A percentile compares a stretch with the other conserved stretches of the same genome.
These are phyloP conservation scores for Troides helena DNA, from an alignment of 2,888 invertebrate genomes.

Conservation along the genomic window DNA sequence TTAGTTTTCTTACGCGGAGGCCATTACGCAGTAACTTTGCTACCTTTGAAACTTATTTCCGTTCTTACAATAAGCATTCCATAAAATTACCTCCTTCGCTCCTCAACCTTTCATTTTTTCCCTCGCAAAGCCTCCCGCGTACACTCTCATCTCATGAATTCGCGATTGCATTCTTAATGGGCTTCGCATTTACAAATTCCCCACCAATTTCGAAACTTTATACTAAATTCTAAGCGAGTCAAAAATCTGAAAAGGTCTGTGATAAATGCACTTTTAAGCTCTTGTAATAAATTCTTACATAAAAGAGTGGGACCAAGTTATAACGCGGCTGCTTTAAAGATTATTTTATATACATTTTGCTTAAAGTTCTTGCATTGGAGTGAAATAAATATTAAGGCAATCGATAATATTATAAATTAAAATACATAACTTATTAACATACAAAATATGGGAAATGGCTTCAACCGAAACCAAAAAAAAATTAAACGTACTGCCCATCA, in stretches of 20 bases:
- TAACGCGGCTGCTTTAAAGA: not conserved
- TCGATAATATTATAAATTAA: not conserved
- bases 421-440: too few species aligned
- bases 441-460: too few species aligned
- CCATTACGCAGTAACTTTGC: slow-evolving; percentile 3
- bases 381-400: not conserved
- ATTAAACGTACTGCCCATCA: too few species aligned
- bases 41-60: slow-evolving; percentile 1
- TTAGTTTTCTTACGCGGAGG: not conserved
- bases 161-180: slow-evolving; percentile 19
- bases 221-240: slow-evolving; percentile 18
- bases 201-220: slow-evolving; percentile 19
- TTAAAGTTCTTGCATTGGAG: not conserved
- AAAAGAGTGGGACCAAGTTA: not conserved
- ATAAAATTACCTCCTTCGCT: not conserved
- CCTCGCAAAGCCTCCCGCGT: slow-evolving; percentile 1
- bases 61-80: slow-evolving; percentile 6
- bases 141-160: slow-evolving; percentile 22
- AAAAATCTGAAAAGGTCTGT: slow-evolving; percentile 18
- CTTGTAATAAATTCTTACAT: not conserved
- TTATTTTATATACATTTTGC: not conserved
- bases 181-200: slow-evolving; percentile 19
- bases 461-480: too few species aligned
- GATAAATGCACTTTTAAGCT: not conserved
- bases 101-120: slow-evolving; percentile 7